Base-by-base conservation (phyloP, 2,797 vertebrate genomes). In the Thripadectes ignobilis region DNA sequence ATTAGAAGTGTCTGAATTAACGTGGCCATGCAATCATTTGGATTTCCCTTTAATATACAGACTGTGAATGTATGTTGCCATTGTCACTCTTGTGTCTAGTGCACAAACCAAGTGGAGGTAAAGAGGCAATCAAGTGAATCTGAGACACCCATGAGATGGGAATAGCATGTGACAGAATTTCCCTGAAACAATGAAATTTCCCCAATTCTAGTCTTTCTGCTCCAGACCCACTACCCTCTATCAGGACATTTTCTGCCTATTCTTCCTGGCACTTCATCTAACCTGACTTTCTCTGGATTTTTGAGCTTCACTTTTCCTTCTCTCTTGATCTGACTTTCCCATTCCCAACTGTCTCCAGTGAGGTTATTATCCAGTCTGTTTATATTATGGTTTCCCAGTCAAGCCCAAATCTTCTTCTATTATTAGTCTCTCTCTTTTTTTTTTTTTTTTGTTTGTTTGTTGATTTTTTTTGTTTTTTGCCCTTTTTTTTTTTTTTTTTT, bases 141-240 rank as follows among this genome's bases (percentile, higher is more conserved):
- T 61, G 61, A 57, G 46, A n/a, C 3, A n/a, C 9, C 22, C 11
- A 12, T 12, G 54, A 72, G 14, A 24, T 57, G 27, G 71, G 27
- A 87, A 49, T 0, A 2, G 4, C 5, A 45, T 15, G 8, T 3
- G 1, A 6, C 30, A 72, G 10, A 7, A 55, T 66, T 75, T 66
- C 29, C 30, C 27, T 69, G n/a, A 41, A 89, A 87, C 14, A 14
- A 19, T 17, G 3, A 52, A 8, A n/a, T 49, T 73, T 90, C 26
- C 24, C 26, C 45, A 19, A 41, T 75, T 63, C 24, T n/a, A 22
- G 8, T 41, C 4, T 62, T 93, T 72, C 29, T 83, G 29, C 16
- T 58, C 88, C 21, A 82, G 49, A 69, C 9, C 8, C 29, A 32
- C 10, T 36, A 65, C 10, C 9, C 3, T 46, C 29, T 36, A 11